phyloP scores from a whole-genome alignment of 2,113 vertebrate species.

The Brachyistius frenatus region DNA sequence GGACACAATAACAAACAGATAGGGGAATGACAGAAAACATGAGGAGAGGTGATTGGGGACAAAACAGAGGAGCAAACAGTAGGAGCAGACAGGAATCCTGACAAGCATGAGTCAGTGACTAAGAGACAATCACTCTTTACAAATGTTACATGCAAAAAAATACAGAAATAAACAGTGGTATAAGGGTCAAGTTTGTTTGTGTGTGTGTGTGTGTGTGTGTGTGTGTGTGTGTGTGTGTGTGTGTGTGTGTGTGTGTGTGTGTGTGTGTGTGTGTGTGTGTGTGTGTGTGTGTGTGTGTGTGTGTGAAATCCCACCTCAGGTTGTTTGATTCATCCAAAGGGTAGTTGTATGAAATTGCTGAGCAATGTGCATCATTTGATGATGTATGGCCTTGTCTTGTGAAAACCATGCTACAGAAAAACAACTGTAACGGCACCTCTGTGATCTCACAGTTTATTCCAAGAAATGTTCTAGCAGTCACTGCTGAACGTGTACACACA shows the following conservation, averaged over 20 bases:
- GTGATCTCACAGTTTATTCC: constrained; percentile 28
- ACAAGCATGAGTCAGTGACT: constrained; percentile 31
- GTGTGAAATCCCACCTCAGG: constrained; percentile 7
- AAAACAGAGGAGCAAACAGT: too few species aligned
- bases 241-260: constrained; percentile 4
- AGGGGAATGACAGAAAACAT: too few species aligned
- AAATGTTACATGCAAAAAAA: background rate
- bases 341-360: constrained; percentile 27
- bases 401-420: constrained; percentile 18
- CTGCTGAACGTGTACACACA: constrained; percentile 18
- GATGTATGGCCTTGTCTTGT: constrained; percentile 11
- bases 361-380: constrained; percentile 29
- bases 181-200: constrained; percentile 1
- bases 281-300: constrained; percentile 11
- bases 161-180: background rate
- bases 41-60: too few species aligned
- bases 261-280: background rate
- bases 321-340: constrained; percentile 26
- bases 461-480: constrained; percentile 15
- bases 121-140: background rate
- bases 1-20: too few species aligned
- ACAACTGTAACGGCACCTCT: background rate
- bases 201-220: background rate
- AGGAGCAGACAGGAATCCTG: too few species aligned
- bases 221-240: constrained; percentile 7